phyloP scores from a whole-genome alignment of 1,140 invertebrate species.

The Dryas iulia region DNA sequence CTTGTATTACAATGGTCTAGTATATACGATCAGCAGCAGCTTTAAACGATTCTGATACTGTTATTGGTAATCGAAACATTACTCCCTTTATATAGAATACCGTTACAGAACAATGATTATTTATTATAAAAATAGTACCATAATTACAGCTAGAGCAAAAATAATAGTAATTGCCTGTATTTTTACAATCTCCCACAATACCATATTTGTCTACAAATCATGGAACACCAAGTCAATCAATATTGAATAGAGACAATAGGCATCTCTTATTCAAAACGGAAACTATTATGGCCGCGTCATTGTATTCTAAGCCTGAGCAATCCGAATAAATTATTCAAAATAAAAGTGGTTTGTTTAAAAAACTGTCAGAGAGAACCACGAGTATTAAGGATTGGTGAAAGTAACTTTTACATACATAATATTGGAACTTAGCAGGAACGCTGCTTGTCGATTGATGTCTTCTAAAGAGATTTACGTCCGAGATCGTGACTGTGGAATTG shows the following conservation, averaged over 20 bases:
- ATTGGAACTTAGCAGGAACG: conserved; percentile 39
- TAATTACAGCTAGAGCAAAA: not conserved
- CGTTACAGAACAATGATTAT: not conserved
- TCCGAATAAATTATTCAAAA: conserved; percentile 70
- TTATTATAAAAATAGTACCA: not conserved
- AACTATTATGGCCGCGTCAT: conserved; percentile 74
- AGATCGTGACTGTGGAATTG: conserved; percentile 62
- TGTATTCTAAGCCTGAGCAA: conserved; percentile 71
- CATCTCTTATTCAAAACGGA: conserved; percentile 77
- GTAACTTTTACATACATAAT: conserved; percentile 44
- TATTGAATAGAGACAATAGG: conserved; percentile 70
- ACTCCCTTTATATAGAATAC: not conserved
- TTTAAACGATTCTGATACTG: too few relatives aligned
- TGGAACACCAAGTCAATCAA: conserved; percentile 70
- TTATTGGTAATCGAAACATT: too few relatives aligned
- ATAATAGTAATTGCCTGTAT: not conserved
- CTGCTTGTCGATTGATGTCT: conserved; percentile 55
- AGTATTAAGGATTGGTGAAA: conserved; percentile 58
- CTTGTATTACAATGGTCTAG: too few relatives aligned
- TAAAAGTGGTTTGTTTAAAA: conserved; percentile 75
- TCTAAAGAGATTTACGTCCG: conserved; percentile 70
- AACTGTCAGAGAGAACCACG: conserved; percentile 38
- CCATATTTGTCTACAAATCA: conserved; percentile 25
- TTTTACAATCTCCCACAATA: not conserved
- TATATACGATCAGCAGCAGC: too few relatives aligned